Conservation (phyloP, 2,888 invertebrate species). For the Sphinx pinastri region DNA sequence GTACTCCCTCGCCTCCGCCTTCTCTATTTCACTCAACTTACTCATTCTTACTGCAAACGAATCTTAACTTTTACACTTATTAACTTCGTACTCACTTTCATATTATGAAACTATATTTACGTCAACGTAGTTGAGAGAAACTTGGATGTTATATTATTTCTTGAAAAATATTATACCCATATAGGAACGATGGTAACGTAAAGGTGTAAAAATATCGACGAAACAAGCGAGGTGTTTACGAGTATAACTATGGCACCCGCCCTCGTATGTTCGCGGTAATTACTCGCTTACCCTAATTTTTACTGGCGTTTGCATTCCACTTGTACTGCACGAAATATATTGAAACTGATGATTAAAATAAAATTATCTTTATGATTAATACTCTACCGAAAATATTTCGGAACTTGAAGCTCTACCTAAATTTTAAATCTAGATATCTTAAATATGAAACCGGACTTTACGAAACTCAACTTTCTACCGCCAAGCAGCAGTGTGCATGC, state of each 20-base stretch:
- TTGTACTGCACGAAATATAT: background rate
- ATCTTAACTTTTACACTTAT: background rate
- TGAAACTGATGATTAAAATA: background rate
- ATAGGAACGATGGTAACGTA: slow-evolving; percentile 27
- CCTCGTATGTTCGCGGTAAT: slow-evolving; percentile 8
- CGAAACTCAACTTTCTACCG: too few relatives aligned
- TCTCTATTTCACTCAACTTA: slow-evolving; percentile 59
- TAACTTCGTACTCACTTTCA: background rate
- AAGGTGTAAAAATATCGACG: slow-evolving; percentile 76
- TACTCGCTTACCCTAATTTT: background rate
- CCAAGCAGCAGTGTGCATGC: too few relatives aligned
- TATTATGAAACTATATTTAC: background rate
- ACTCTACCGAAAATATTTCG: background rate
- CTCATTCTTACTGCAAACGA: slow-evolving; percentile 33
- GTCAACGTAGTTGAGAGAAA: background rate
- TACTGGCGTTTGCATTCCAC: background rate
- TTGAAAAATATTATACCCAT: background rate
- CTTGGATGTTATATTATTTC: background rate
- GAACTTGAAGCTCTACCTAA: too few relatives aligned
- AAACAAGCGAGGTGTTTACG: slow-evolving; percentile 65
- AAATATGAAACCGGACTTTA: too few relatives aligned
- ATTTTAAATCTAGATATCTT: too few relatives aligned
- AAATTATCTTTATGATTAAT: too few relatives aligned
- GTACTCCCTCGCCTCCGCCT: slow-evolving; percentile 66
- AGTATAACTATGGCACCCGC: slow-evolving; percentile 33